Evolutionary conservation across 2,113 vertebrate genomes (phyloP).

Genomic region (Thunnus thynnus): DNA sequence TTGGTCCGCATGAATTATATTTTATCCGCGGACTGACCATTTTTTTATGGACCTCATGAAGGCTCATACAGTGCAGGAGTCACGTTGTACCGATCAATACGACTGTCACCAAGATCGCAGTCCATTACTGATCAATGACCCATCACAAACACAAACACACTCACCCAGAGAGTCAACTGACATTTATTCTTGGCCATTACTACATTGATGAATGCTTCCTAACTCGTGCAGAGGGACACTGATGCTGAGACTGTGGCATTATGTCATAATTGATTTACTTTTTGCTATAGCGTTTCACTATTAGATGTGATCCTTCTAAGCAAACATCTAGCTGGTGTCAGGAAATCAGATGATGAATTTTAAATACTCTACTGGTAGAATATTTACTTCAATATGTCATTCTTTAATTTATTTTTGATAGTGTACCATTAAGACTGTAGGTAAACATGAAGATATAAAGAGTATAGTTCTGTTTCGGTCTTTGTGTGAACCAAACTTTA

Average conservation of each 20-base stretch:
- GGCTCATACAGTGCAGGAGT: not conserved
- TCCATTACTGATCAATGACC: constrained; percentile 44
- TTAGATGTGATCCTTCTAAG: no score
- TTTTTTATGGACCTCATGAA: not conserved
- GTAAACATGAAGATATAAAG: no score
- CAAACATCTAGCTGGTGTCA: not conserved
- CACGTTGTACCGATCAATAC: constrained; percentile 35
- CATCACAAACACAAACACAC: constrained; percentile 12
- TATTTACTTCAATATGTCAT: not conserved
- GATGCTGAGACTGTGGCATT: not conserved
- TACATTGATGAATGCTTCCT: constrained; percentile 3
- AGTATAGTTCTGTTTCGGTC: no score
- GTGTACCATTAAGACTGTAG: no score
- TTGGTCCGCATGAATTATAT: not conserved
- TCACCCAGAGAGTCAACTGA: constrained; percentile 11
- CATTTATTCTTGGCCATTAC: constrained; percentile 4
- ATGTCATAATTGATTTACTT: not conserved
- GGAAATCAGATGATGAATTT: not conserved
- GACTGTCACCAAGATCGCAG: constrained; percentile 22
- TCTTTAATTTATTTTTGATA: no score
- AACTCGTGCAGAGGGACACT: not conserved
- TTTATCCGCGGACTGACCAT: not conserved
- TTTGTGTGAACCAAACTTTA: no score
- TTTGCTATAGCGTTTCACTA: no score
- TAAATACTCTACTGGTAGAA: not conserved